These are phyloP conservation scores for Cherax destructor DNA, from an alignment of 1,140 invertebrate genomes.

Conservation along the genomic window DNA sequence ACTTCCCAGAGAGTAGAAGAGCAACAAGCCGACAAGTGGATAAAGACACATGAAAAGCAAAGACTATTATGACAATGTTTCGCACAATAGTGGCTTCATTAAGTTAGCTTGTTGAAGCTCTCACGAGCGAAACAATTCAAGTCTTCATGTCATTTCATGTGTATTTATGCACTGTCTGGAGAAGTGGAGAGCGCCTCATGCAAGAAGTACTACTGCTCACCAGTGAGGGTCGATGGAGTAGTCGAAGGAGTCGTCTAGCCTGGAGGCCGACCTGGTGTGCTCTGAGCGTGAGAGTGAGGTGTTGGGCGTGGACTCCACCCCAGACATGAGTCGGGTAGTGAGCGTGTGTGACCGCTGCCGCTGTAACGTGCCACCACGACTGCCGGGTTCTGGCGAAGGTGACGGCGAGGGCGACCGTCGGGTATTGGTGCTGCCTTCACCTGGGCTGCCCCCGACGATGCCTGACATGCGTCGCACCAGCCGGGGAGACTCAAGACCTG, in stretches of 20 bases:
- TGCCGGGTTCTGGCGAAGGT: constrained; percentile 71
- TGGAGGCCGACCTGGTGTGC: constrained; percentile 68
- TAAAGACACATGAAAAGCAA: no score
- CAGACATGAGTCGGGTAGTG: constrained; percentile 69
- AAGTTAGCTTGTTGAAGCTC: no score
- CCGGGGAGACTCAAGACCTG: constrained; percentile 82
- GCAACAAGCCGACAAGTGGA: no score
- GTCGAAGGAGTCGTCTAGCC: constrained; percentile 68
- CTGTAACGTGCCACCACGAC: constrained; percentile 63
- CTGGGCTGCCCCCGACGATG: constrained; percentile 61
- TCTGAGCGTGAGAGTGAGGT: constrained; percentile 65
- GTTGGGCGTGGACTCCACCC: constrained; percentile 55
- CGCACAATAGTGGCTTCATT: no score
- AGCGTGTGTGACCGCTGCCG: constrained; percentile 69
- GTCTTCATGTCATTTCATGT: no score
- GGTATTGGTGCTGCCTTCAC: constrained; percentile 7
- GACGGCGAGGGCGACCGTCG: constrained; percentile 53
- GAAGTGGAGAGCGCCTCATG: no score
- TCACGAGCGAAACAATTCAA: no score
- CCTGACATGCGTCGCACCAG: constrained; percentile 78
- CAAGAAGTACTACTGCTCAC: constrained; percentile 41
- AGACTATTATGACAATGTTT: no score
- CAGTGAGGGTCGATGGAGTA: constrained; percentile 60
- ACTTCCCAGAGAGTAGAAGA: no score
- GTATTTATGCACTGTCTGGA: background rate